Evolutionary conservation across 2,113 vertebrate species (phyloP).

Genomic region (Datnioides undecimradiatus): DNA sequence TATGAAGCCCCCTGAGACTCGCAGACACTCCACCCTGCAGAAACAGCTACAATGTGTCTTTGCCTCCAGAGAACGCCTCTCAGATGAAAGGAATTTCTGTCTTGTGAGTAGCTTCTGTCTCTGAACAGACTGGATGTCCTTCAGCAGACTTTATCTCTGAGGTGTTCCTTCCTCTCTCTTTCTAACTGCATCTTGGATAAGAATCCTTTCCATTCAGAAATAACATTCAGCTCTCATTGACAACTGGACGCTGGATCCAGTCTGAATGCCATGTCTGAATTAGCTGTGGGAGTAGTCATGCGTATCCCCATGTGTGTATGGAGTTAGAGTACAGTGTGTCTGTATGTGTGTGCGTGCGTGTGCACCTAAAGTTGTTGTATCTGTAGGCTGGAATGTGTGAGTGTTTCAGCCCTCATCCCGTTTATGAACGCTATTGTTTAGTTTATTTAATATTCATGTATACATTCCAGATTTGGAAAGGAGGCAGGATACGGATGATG

Average conservation of each 20-base stretch:
- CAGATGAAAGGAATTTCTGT: conserved; percentile 60
- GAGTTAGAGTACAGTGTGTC: background rate
- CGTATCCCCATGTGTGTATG: background rate
- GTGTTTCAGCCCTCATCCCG: background rate
- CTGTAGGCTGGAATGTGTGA: conserved; percentile 1
- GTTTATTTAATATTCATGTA: conserved; percentile 39
- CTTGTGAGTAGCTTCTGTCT: conserved; percentile 8
- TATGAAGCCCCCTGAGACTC: conserved; percentile 44
- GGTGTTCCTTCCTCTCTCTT: conserved; percentile 7
- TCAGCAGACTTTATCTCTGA: conserved; percentile 7
- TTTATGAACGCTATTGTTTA: conserved; percentile 19
- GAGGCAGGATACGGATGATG: conserved; percentile 35
- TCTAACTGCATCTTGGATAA: background rate
- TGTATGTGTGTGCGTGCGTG: background rate
- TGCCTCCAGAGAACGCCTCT: conserved; percentile 27
- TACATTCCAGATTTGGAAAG: conserved; percentile 38
- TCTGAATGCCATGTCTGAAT: conserved; percentile 5
- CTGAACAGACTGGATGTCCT: background rate
- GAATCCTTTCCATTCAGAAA: background rate
- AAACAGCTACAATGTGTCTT: conserved; percentile 8
- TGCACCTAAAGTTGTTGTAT: background rate
- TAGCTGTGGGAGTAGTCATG: background rate
- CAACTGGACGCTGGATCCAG: conserved; percentile 3
- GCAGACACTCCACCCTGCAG: conserved; percentile 45
- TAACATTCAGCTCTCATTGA: background rate